Evolutionary conservation across 2,797 vertebrate genomes (phyloP), one percentile per base, ranked within the genome.

Genomic region (Rhabdophis nuchalis): DNA sequence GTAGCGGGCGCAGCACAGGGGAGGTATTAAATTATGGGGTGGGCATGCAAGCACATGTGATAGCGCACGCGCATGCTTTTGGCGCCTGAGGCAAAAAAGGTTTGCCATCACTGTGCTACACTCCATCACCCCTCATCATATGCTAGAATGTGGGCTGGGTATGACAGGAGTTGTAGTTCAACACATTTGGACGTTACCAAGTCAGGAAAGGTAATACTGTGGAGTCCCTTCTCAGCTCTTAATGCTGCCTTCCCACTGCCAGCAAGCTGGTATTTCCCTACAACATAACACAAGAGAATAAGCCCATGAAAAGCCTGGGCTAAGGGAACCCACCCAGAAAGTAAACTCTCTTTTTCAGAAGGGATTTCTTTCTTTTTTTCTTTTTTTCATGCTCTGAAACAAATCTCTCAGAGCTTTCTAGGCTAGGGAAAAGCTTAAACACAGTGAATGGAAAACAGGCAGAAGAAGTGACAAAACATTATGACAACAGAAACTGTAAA

Each of bases 271-370:
- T 54, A 64, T 86, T 92, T 89, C 13, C 88, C 88, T 86, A 77
- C 46, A 88, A 56, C 86, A 32, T n/a, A 88, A 77, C 64, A n/a
- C 53, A 64, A 58, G 58, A 46, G 87, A 85, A 92, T 89, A 89
- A 92, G 77, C 88, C 53, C 88, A 89, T 92, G 88, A 92, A 89
- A 92, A 86, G 88, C 36, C 77, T 18, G 46, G 54, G 50, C 87
- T 12, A 13, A 53, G 91, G 9, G 88, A 86, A 89, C 88, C 91
- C 91, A 92, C 91, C 77, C 77, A 85, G 91, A 23, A 88, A 46
- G 91, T 64, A 92, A 92, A 89, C 85, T 89, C 88, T 68, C 91
- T 92, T 92, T 86, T 86, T 92, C 88, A 89, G 77, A 86, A 92
- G 50, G 27, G 77, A 92, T 89, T 88, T 56, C 61, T 91, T 36